Base-by-base conservation (phyloP, 2,113 vertebrate genomes). In the Capricornis sumatraensis region DNA sequence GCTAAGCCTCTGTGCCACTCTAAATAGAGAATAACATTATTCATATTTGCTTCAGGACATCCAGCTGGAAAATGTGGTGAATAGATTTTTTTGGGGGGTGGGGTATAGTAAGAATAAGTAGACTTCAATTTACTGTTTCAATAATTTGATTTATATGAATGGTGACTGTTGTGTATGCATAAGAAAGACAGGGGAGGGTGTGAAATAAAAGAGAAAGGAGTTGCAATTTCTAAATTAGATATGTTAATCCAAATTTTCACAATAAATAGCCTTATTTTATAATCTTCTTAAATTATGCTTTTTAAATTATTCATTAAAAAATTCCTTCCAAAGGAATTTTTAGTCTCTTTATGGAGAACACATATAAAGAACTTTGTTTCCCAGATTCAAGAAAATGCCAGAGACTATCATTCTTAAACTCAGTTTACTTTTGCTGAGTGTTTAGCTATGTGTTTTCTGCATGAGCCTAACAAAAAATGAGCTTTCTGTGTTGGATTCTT, bases 381-480 rank as follows among this genome's bases (percentile, higher is more conserved):
- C 33, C 53, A 60, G 60, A 40, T 58, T 90, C 30, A 45, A 87
- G 43, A 53, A 78, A 82, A 62, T 58, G 28, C 52, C 83, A 74
- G 67, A 47, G 64, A 95, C 13, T 4, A 36, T 57, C 76, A 28
- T 85, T 52, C 62, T 91, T 78, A 92, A 81, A 78, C 6, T n/a
- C 28, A 91, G 74, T 89, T 90, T 71, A 21, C 36, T 71, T 36
- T 25, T 94, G 43, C 62, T 27, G 47, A 90, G 47, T 36, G 25
- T 50, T 97, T 25, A 78, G 55, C 71, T 79, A 11, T 47, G 55
- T 84, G 33, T 67, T 97, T 90, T 86, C 50, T 47, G 82, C 58
- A 86, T 2, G 15, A 95, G 40, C 45, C 71, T 43, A 79, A 97
- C 86, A 86, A 93, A 67, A 97, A 98, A 94, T 81, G 71, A 97